Percentiles rank a stretch among this genome's conserved stretches.
Conservation (phyloP, 2,797 vertebrate genomes). For the Moxostoma hubbsi region DNA sequence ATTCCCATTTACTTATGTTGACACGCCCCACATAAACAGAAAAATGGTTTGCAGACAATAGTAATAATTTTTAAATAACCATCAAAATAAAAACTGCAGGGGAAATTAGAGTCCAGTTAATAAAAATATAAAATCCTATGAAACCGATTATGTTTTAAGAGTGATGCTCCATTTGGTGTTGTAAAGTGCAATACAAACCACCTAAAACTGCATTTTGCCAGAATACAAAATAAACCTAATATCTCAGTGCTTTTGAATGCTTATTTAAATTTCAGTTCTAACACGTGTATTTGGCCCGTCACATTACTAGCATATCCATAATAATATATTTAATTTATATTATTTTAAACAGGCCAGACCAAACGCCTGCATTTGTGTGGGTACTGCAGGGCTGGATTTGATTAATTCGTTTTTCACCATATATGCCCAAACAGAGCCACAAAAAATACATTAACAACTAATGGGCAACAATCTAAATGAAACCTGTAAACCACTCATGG, state of each 20-base stretch:
- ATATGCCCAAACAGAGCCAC: not conserved
- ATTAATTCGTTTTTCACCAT: not conserved
- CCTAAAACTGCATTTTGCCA: not conserved
- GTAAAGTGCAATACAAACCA: conserved; percentile 14
- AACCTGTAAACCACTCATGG: conserved; percentile 35
- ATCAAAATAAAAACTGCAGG: not conserved
- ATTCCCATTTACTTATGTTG: conserved; percentile 33
- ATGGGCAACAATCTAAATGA: conserved; percentile 36
- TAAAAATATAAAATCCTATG: not conserved
- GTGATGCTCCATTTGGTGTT: not conserved
- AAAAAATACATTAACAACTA: conserved; percentile 32
- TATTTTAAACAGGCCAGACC: not conserved
- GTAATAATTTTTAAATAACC: not conserved
- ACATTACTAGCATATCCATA: not conserved
- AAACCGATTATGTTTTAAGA: conserved; percentile 1
- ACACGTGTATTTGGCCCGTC: not conserved
- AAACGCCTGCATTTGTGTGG: conserved; percentile 1
- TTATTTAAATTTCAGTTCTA: not conserved
- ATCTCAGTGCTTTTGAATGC: conserved; percentile 16
- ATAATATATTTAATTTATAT: not conserved
- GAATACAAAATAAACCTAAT: not conserved
- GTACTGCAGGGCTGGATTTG: conserved; percentile 17
- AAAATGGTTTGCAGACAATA: not conserved
- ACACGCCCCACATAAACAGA: not conserved
- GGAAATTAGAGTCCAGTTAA: not conserved